Evolutionary conservation across 2,888 invertebrate genomes (phyloP).

Genomic region (Cloeon dipterum): DNA sequence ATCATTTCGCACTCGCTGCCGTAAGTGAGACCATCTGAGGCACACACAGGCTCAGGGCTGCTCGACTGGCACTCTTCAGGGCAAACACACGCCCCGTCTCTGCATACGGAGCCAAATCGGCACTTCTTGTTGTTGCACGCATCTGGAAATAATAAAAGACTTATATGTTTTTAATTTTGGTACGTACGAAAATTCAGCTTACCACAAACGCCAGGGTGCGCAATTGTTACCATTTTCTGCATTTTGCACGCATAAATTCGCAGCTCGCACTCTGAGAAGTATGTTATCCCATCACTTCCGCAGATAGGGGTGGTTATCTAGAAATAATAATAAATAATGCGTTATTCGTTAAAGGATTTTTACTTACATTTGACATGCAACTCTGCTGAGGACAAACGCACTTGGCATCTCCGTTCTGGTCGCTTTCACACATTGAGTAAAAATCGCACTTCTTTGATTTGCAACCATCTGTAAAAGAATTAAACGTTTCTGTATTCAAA

Average conservation of each 20-base stretch:
- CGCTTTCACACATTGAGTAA: conserved; percentile 24
- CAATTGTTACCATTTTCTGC: conserved; percentile 44
- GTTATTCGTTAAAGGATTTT: no score
- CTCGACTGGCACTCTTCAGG: conserved; percentile 42
- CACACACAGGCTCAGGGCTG: conserved; percentile 50
- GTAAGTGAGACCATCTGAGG: conserved; percentile 59
- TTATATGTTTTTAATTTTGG: no score
- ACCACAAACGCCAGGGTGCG: conserved; percentile 73
- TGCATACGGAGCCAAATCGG: conserved; percentile 58
- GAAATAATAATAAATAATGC: no score
- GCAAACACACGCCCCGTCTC: conserved; percentile 66
- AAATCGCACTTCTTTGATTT: conserved; percentile 22
- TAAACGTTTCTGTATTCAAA: no score
- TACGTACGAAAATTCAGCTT: no score
- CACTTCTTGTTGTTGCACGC: conserved; percentile 58
- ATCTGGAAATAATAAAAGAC: conserved; percentile 33
- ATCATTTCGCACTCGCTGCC: conserved; percentile 66
- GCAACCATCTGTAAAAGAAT: conserved; percentile 20
- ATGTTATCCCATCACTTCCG: conserved; percentile 68
- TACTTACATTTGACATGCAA: no score
- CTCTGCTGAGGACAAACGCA: conserved; percentile 23
- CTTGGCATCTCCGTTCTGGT: conserved; percentile 15
- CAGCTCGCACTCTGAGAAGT: conserved; percentile 66
- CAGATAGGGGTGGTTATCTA: conserved; percentile 47
- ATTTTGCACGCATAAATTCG: conserved; percentile 54